phyloP scores from a whole-genome alignment of 2,888 invertebrate genomes.

The Agonopterix arenella region DNA sequence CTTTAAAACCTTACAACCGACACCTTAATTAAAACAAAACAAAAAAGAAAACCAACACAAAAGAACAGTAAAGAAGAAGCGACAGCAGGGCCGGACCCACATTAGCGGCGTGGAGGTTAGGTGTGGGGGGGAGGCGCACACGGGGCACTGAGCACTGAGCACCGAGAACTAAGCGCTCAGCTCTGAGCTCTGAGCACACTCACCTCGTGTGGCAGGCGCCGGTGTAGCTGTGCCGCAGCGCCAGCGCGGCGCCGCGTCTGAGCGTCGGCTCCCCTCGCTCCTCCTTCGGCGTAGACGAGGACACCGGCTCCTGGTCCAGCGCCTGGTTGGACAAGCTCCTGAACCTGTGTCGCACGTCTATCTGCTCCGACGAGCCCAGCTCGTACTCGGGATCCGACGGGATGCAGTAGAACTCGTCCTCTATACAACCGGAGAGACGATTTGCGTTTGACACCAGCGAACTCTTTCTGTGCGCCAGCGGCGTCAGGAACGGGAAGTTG shows the following conservation, averaged over 20 bases:
- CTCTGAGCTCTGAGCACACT: slow-evolving; percentile 20
- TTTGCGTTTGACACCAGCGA: slow-evolving; percentile 50
- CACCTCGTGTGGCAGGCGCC: slow-evolving; percentile 52
- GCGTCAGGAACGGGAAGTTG: slow-evolving; percentile 77
- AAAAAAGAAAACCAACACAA: slow-evolving; percentile 5
- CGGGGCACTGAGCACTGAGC: not conserved
- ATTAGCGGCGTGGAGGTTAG: slow-evolving; percentile 16
- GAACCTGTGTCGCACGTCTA: slow-evolving; percentile 48
- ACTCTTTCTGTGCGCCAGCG: slow-evolving; percentile 72
- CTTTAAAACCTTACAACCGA: slow-evolving; percentile 8
- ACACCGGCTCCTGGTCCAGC: slow-evolving; percentile 26
- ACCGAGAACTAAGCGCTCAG: not conserved
- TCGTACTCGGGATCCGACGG: slow-evolving; percentile 49
- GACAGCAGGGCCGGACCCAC: slow-evolving; percentile 10
- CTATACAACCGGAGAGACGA: slow-evolving; percentile 57
- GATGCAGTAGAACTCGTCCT: slow-evolving; percentile 68
- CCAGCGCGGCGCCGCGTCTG: slow-evolving; percentile 18
- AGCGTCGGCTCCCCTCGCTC: slow-evolving; percentile 9
- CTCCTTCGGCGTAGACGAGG: slow-evolving; percentile 51
- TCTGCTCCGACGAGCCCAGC: slow-evolving; percentile 27
- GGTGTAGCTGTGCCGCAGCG: slow-evolving; percentile 55
- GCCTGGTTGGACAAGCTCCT: slow-evolving; percentile 42
- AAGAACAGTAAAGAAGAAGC: slow-evolving; percentile 14
- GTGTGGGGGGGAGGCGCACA: slow-evolving; percentile 5
- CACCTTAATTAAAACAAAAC: slow-evolving; percentile 2